phyloP scores from a whole-genome alignment of 2,113 vertebrate genomes.

The Hippoglossus stenolepis region DNA sequence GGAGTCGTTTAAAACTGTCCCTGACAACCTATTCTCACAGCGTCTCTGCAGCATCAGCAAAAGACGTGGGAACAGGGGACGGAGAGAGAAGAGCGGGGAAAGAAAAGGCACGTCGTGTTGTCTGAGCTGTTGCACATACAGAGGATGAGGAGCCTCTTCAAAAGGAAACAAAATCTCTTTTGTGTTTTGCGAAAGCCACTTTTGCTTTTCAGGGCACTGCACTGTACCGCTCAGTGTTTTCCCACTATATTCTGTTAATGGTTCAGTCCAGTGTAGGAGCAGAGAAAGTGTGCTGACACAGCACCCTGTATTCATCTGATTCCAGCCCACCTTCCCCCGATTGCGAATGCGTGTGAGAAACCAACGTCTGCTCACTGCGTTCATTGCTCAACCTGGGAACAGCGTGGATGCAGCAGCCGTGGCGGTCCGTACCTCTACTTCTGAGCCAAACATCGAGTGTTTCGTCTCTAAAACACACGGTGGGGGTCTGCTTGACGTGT shows the following conservation, averaged over 20 bases:
- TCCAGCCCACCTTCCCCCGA: conserved; percentile 23
- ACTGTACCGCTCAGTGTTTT: conserved; percentile 39
- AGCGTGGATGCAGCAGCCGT: not conserved
- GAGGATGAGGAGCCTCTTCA: no score
- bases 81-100: not conserved
- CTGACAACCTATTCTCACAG: conserved; percentile 10
- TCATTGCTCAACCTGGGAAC: not conserved
- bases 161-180: no score
- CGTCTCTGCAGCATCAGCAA: conserved; percentile 42
- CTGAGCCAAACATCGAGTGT: not conserved
- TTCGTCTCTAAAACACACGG: not conserved
- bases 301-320: conserved; percentile 31
- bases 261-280: conserved; percentile 51
- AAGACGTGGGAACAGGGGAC: not conserved
- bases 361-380: not conserved
- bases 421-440: not conserved
- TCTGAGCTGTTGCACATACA: not conserved
- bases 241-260: conserved; percentile 26
- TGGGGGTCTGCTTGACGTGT: not conserved
- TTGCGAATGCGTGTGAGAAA: not conserved
- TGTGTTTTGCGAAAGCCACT: no score
- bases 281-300: conserved; percentile 61
- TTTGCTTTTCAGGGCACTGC: conserved; percentile 36
- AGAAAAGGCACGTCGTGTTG: not conserved
- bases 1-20: conserved; percentile 26